Conservation (phyloP, 2,888 invertebrate genomes). For the Morinoia aosen region DNA sequence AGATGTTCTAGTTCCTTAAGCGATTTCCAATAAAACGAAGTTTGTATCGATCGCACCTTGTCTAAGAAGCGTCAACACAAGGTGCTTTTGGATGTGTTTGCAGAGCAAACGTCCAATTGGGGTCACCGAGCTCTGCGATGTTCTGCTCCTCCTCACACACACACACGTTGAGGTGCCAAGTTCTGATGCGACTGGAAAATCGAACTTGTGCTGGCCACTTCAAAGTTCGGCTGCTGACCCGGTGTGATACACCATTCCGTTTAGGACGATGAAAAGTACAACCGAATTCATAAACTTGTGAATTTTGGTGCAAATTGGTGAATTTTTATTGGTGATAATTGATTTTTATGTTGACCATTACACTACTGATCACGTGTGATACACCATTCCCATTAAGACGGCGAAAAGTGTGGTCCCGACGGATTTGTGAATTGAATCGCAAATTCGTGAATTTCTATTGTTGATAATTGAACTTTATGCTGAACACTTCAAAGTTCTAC, state of each 20-base stretch:
- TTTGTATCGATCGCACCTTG: neutral
- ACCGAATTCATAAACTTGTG: neutral
- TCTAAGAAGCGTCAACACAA: neutral
- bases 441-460: too few species aligned
- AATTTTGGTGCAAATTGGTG: neutral
- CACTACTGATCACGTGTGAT: too few species aligned
- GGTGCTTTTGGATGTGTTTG: conserved; percentile 5
- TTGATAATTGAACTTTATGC: too few species aligned
- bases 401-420: too few species aligned
- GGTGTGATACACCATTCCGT: neutral
- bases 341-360: too few species aligned
- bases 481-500: neutral
- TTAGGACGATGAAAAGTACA: neutral
- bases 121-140: neutral
- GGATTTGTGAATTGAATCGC: too few species aligned
- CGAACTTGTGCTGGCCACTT: neutral
- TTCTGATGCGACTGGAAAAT: neutral
- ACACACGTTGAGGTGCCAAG: neutral
- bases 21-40: neutral
- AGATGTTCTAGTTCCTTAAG: neutral
- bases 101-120: neutral
- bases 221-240: neutral
- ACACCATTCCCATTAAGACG: too few species aligned
- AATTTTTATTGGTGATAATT: neutral
- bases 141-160: neutral